Evolutionary conservation across 2,797 vertebrate species (phyloP).

Genomic region (Phaenicophaeus curvirostris): DNA sequence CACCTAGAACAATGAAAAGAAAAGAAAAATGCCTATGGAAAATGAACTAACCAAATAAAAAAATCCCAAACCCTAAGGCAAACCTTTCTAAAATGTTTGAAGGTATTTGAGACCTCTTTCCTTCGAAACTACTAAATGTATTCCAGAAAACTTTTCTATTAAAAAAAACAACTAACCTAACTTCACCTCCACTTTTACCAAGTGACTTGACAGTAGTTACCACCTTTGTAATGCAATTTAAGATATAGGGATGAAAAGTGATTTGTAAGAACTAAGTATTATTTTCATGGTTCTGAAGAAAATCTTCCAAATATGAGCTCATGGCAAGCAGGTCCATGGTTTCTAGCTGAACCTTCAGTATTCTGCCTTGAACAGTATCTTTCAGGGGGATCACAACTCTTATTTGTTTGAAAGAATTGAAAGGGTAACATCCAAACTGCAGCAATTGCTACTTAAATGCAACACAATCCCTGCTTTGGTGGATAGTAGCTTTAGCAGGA

Average conservation of each 20-base stretch:
- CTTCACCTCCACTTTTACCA: background rate
- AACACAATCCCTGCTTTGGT: background rate
- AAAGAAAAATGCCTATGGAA: background rate
- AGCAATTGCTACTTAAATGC: background rate
- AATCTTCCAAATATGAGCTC: background rate
- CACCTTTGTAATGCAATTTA: background rate
- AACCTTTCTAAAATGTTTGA: background rate
- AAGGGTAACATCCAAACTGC: background rate
- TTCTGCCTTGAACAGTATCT: background rate
- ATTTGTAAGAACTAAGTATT: background rate
- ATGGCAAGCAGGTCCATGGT: accelerated
- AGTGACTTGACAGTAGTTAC: background rate
- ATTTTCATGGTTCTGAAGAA: background rate
- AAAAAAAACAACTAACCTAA: background rate
- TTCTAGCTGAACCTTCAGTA: background rate
- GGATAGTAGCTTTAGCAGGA: background rate
- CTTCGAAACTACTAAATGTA: background rate
- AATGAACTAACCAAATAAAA: background rate
- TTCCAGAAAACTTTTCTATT: background rate
- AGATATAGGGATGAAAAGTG: accelerated
- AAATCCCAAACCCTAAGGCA: background rate
- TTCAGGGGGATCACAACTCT: background rate
- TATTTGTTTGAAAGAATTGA: background rate
- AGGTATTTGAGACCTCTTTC: background rate
- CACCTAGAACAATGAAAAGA: background rate